Base-by-base conservation (phyloP, 2,797 vertebrate genomes). In the Sebastes matsubarae region DNA sequence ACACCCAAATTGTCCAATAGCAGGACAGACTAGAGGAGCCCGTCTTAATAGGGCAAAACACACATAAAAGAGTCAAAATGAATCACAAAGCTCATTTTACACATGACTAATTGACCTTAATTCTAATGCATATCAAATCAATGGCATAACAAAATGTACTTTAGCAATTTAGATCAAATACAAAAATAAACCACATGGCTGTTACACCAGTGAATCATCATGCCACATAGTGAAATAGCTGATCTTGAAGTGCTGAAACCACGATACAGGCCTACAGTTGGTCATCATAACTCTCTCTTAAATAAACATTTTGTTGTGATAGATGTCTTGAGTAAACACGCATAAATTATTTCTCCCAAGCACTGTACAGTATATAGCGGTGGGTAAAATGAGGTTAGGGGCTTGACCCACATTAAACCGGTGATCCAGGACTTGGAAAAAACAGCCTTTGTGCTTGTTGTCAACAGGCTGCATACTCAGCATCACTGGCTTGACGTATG, bases 401-500 rank as follows among this genome's bases (percentile, higher is more conserved):
- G 64, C 55, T 20, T 72, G 13, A 54, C 22, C 18, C 13, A 10
- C 8, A 38, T 71, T 32, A 61, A 24, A 68, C 10, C 25, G 20
- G 57, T 42, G 54, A 54, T 76, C 10, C 38, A 30, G 68, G 61
- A 42, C 3, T 18, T 59, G 7, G 36, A 72, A 77, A 36, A 71
- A 7, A 61, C 27, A 42, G 30, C 52, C 32, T 65, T 29, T 67
- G 24, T 82, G 63, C 16, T 42, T 63, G 68, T 38, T 29, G 70
- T 78, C 24, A 59, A 5, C 29, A 36, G 52, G 58, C 42, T 74
- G 66, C 70, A 59, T 9, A 58, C 36, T 78, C 70, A 59, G 70
- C 70, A 69, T 65, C 29, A 25, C 52, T 22, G 50, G 22, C 16
- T 52, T 69, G 27, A 65, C 52, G 22, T 60, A 36, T 38, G 36